Base-by-base conservation (phyloP, 2,797 vertebrate species). In the Tauraco hartlaubi region DNA sequence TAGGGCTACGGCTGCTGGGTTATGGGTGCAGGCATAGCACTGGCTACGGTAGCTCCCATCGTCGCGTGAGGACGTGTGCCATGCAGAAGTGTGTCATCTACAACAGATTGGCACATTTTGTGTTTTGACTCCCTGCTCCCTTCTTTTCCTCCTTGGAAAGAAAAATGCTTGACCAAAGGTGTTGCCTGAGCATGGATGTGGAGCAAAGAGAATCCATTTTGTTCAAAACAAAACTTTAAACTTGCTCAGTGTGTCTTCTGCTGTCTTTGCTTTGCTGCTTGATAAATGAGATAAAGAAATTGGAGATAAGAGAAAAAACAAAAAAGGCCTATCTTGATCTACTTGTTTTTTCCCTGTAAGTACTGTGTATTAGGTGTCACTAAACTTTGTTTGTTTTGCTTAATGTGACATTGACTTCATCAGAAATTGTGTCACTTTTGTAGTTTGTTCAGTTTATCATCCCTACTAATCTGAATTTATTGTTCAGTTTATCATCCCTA, bases 201-300 rank as follows among this genome's bases (percentile, higher is more conserved):
- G 22, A 76, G 43, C 14, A 71, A 35, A 72, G 2, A 77, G 23
- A 51, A 87, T 54, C 9, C 25, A 51, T 83, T 94, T 91, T 67
- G 25, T 61, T 64, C 52, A 88, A 90, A 90, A 73, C 16, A 90
- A 92, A 87, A 61, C 2, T 76, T 76, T 11, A 67, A 52, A 52
- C 19, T 83, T 62, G 25, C 13, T 80, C 22, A n/a, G 6, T 59
- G 16, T 84, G 16, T 84, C 35, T 72, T 94, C 43, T 72, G 31
- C 15, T 90, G 66, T 94, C 52, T 83, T 28, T 88, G 39, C 22
- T 91, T 78, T 84, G 51, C 22, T 83, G 69, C 35, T 64, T 88
- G 92, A 94, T 90, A 71, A 72, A 84, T 35, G 28, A 85, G 96
- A 96, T 96, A 94, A 69, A 76, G 64, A 85, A 79, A 81, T 6